Conservation (phyloP, 2,113 vertebrate genomes). For the Mormyrus iriodes region DNA sequence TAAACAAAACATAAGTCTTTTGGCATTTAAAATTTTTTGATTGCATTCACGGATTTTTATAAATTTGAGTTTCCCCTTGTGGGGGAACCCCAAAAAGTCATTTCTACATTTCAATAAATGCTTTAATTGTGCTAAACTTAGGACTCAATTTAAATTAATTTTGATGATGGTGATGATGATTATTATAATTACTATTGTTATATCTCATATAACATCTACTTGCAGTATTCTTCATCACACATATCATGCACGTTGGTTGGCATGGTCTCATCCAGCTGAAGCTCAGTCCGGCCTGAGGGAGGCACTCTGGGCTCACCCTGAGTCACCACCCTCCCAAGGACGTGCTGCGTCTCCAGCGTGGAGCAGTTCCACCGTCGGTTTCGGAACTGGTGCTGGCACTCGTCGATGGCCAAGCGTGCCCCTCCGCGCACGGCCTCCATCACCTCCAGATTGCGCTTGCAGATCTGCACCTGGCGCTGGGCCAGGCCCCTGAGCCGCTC, state of each 20-base stretch:
- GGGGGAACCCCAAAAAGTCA: background rate
- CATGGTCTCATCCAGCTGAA: background rate
- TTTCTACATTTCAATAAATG: background rate
- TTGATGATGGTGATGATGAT: background rate
- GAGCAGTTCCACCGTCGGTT: conserved; percentile 98
- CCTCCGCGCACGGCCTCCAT: conserved; percentile 94
- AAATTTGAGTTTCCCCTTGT: too few relatives aligned
- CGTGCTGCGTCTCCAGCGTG: conserved; percentile 83
- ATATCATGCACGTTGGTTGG: background rate
- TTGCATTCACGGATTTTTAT: too few relatives aligned
- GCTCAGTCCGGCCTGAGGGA: background rate
- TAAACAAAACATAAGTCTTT: too few relatives aligned
- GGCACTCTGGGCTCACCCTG: conserved; percentile 68
- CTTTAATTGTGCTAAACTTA: background rate
- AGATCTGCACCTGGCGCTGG: conserved; percentile 97
- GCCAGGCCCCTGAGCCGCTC: conserved; percentile 93
- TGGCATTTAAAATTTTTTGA: too few relatives aligned
- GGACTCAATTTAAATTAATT: background rate
- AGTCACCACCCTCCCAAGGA: conserved; percentile 91
- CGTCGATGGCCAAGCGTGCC: conserved; percentile 90
- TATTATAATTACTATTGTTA: background rate
- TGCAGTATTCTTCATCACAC: background rate
- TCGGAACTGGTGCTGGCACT: conserved; percentile 96
- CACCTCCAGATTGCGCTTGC: conserved; percentile 93
- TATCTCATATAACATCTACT: background rate